Evolutionary conservation across 92 coral and sea anemone species (phyloP).

Genomic region (Zoanthus gigantus): DNA sequence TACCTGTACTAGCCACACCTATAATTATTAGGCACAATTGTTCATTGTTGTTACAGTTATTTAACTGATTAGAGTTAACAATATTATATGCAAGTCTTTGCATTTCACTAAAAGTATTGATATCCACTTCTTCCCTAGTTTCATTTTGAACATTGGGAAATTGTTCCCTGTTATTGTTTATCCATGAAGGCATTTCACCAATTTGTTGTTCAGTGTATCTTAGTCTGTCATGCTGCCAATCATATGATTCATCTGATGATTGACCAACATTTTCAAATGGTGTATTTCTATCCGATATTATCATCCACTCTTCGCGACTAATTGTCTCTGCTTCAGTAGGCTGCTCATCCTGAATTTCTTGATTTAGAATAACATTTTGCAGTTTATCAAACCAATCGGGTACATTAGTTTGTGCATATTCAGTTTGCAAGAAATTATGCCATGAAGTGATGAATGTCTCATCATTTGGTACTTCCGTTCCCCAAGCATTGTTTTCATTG

Average conservation of each 20-base stretch:
- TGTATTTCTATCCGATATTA: slow-evolving; percentile 56
- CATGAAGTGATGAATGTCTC: slow-evolving; percentile 17
- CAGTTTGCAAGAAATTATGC: slow-evolving; percentile 52
- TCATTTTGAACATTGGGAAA: background rate
- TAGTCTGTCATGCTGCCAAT: slow-evolving; percentile 54
- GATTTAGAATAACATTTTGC: slow-evolving; percentile 48
- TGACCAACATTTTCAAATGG: slow-evolving; percentile 54
- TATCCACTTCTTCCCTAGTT: slow-evolving; percentile 28
- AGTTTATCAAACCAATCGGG: slow-evolving; percentile 66
- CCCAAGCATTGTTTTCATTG: slow-evolving; percentile 58
- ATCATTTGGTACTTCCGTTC: slow-evolving; percentile 43
- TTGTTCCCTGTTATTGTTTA: slow-evolving; percentile 26
- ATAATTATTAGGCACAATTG: slow-evolving; percentile 56
- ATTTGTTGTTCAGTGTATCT: slow-evolving; percentile 52
- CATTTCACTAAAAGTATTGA: slow-evolving; percentile 65
- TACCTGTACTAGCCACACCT: slow-evolving; percentile 58
- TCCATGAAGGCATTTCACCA: slow-evolving; percentile 63
- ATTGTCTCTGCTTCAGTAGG: slow-evolving; percentile 7
- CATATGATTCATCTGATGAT: slow-evolving; percentile 21
- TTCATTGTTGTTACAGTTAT: slow-evolving; percentile 35
- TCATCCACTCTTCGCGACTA: slow-evolving; percentile 75
- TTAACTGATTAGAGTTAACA: slow-evolving; percentile 37
- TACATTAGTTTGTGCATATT: slow-evolving; percentile 56
- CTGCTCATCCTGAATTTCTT: slow-evolving; percentile 24
- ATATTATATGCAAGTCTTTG: slow-evolving; percentile 78